phyloP scores from a whole-genome alignment of 2,113 vertebrate species.

The Gopherus evgoodei region DNA sequence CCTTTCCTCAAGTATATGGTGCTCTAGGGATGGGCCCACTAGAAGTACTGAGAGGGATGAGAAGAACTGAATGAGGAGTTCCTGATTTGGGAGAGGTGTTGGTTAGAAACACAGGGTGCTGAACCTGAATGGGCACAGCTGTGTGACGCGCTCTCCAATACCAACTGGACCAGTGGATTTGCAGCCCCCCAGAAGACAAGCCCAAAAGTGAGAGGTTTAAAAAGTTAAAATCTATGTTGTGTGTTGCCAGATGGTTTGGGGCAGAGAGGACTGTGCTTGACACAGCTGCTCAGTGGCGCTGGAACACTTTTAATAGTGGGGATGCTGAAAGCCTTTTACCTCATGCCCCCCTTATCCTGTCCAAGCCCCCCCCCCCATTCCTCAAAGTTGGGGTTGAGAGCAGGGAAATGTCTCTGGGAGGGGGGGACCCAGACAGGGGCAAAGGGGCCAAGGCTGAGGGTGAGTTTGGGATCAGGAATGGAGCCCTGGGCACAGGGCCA shows the following conservation, averaged over 20 bases:
- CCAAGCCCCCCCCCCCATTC: too few species aligned
- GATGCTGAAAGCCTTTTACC: too few species aligned
- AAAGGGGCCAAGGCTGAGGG: too few species aligned
- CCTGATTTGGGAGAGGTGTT: not conserved
- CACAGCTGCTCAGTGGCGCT: too few species aligned
- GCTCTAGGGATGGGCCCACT: not conserved
- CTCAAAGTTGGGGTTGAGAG: too few species aligned
- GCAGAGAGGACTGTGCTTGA: not conserved
- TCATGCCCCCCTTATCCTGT: too few species aligned
- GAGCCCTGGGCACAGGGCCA: too few species aligned
- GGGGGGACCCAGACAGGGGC: too few species aligned
- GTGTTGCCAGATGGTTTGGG: not conserved
- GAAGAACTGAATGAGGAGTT: not conserved
- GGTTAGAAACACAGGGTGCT: not conserved
- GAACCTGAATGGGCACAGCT: not conserved
- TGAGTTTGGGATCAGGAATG: too few species aligned
- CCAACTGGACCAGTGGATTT: not conserved
- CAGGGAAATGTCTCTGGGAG: too few species aligned
- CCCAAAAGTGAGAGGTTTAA: not conserved
- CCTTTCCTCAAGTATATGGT: rapidly evolving
- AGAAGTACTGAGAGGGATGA: not conserved
- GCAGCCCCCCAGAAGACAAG: not conserved
- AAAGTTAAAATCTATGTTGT: not conserved
- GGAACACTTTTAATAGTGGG: too few species aligned
- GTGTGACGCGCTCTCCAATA: not conserved